A percentile compares a stretch with the other conserved stretches of the same genome.
phyloP scores from a whole-genome alignment of 2,888 invertebrate species.

The Hydroisotoma schaefferi region DNA sequence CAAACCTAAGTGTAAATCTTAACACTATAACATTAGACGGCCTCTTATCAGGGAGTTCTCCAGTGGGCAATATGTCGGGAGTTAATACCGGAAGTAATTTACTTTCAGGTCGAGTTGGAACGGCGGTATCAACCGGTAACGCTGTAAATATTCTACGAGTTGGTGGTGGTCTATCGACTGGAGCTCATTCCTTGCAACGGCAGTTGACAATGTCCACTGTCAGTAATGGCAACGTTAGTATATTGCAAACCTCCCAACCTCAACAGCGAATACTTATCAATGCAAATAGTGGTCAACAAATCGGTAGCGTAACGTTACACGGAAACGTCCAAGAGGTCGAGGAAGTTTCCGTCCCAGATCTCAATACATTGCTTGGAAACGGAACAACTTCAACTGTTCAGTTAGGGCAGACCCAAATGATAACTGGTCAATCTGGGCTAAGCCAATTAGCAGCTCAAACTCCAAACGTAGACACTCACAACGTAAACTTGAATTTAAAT shows the following conservation, averaged over 20 bases:
- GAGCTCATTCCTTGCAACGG: constrained; percentile 15
- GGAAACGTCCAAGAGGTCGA: constrained; percentile 23
- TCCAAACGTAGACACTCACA: constrained; percentile 1
- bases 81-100: constrained; percentile 17
- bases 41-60: constrained; percentile 11
- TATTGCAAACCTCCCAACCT: constrained; percentile 23
- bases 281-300: constrained; percentile 23
- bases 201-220: constrained; percentile 30
- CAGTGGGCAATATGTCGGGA: constrained; percentile 21
- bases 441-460: constrained; percentile 2
- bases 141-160: constrained; percentile 2
- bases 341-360: constrained; percentile 42
- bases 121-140: not conserved
- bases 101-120: not conserved
- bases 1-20: constrained; percentile 38
- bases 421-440: not conserved
- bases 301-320: constrained; percentile 12
- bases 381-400: constrained; percentile 20
- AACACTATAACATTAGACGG: constrained; percentile 46
- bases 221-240: constrained; percentile 29
- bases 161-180: not conserved
- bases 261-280: constrained; percentile 30
- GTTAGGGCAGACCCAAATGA: constrained; percentile 9
- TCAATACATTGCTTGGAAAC: constrained; percentile 34
- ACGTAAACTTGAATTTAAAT: constrained; percentile 43